phyloP scores from a whole-genome alignment of 2,888 invertebrate genomes.

The Colostygia pectinataria region DNA sequence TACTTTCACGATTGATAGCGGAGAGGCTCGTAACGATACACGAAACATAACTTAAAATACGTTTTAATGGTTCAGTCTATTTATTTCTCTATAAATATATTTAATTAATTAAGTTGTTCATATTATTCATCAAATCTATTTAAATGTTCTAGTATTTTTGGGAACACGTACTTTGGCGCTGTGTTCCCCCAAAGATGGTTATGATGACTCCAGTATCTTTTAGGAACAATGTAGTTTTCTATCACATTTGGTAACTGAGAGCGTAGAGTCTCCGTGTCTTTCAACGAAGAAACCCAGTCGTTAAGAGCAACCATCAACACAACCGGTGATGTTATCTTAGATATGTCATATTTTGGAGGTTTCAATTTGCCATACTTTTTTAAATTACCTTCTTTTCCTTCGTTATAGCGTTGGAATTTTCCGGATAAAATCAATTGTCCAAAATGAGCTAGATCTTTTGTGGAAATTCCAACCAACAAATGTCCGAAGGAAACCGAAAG shows the following conservation, averaged over 20 bases:
- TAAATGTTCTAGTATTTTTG: slow-evolving; percentile 59
- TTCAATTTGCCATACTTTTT: slow-evolving; percentile 53
- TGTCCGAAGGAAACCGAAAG: slow-evolving; percentile 80
- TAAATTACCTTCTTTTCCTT: slow-evolving; percentile 58
- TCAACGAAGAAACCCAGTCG: slow-evolving; percentile 85
- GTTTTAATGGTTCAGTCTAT: slow-evolving; percentile 4
- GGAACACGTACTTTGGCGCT: slow-evolving; percentile 52
- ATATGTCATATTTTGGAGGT: slow-evolving; percentile 66
- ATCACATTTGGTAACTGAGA: slow-evolving; percentile 81
- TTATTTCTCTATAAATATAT: neutral
- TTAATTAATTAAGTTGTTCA: too few relatives aligned
- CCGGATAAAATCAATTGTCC: slow-evolving; percentile 71
- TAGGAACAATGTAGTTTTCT: slow-evolving; percentile 82
- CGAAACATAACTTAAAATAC: neutral
- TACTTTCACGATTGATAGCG: slow-evolving; percentile 3
- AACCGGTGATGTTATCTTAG: slow-evolving; percentile 58
- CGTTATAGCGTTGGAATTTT: slow-evolving; percentile 64
- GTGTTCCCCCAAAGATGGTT: slow-evolving; percentile 63
- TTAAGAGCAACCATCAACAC: slow-evolving; percentile 67
- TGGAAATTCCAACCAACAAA: slow-evolving; percentile 79
- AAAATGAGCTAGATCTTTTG: slow-evolving; percentile 73
- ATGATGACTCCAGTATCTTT: slow-evolving; percentile 72
- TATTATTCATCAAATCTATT: slow-evolving; percentile 37
- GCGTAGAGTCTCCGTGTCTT: slow-evolving; percentile 80
- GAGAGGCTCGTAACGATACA: neutral